Evolutionary conservation across 2,797 vertebrate genomes (phyloP).

Genomic region (Eremophila alpestris): DNA sequence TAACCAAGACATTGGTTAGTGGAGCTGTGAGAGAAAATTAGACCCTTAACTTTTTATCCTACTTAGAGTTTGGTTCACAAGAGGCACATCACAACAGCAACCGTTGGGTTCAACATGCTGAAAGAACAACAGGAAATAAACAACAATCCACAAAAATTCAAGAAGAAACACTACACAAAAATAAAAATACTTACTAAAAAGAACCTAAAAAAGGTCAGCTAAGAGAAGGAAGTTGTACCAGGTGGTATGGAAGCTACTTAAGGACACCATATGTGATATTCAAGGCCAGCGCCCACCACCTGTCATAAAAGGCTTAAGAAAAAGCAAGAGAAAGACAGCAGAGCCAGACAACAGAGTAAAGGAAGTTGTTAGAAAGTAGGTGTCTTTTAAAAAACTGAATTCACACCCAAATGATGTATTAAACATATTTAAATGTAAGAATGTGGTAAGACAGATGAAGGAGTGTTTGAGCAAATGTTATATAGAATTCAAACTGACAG

Average conservation of each 20-base stretch:
- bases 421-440: neutral
- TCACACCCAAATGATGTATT: neutral
- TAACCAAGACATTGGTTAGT: neutral
- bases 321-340: neutral
- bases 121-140: neutral
- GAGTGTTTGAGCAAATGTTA: neutral
- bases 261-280: constrained; percentile 11
- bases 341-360: neutral
- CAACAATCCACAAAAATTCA: neutral
- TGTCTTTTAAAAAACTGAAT: neutral
- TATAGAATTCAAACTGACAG: neutral
- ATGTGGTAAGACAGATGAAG: neutral
- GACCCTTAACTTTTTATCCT: neutral
- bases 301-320: neutral
- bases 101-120: neutral
- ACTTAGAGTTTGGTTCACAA: neutral
- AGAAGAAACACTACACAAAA: neutral
- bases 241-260: constrained; percentile 19
- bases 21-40: neutral
- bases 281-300: neutral
- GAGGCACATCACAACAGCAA: neutral
- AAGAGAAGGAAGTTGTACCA: neutral
- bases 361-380: neutral
- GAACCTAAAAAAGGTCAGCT: neutral
- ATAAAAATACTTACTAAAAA: neutral